Percentiles rank a stretch among this genome's conserved stretches.
Evolutionary conservation across 2,797 vertebrate genomes (phyloP).

Genomic region (Characodon lateralis): DNA sequence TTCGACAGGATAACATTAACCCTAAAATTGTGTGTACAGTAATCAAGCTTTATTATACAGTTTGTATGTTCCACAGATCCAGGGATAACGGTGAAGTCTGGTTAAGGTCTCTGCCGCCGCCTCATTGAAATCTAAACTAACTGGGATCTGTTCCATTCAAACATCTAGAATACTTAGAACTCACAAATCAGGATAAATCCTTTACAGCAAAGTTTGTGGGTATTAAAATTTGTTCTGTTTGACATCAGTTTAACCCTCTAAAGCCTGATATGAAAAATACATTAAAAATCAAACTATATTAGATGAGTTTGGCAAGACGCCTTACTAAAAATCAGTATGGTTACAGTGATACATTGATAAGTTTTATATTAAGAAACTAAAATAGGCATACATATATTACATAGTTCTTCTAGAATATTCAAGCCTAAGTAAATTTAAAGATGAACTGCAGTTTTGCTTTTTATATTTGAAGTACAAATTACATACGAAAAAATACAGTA

Average conservation of each 20-base stretch:
- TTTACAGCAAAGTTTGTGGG: not conserved
- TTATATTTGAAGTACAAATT: not conserved
- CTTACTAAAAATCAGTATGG: not conserved
- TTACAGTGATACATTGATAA: not conserved
- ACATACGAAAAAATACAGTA: not conserved
- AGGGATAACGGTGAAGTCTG: not conserved
- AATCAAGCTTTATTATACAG: not conserved
- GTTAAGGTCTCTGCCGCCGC: not conserved
- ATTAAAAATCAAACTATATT: not conserved
- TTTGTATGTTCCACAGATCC: not conserved
- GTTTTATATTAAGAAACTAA: not conserved
- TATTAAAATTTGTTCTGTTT: not conserved
- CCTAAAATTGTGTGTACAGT: not conserved
- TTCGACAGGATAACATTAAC: not conserved
- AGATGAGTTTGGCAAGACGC: not conserved
- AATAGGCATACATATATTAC: not conserved
- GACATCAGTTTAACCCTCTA: not conserved
- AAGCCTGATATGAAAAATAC: not conserved
- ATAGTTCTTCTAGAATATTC: not conserved
- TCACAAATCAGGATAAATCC: not conserved
- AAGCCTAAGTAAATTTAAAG: not conserved
- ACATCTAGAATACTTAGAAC: not conserved
- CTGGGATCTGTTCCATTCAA: not conserved
- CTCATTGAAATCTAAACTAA: too few species aligned
- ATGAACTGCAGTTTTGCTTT: not conserved